These are phyloP conservation scores for Plutella xylostella DNA, from an alignment of 2,888 invertebrate genomes.

Conservation along the genomic window DNA sequence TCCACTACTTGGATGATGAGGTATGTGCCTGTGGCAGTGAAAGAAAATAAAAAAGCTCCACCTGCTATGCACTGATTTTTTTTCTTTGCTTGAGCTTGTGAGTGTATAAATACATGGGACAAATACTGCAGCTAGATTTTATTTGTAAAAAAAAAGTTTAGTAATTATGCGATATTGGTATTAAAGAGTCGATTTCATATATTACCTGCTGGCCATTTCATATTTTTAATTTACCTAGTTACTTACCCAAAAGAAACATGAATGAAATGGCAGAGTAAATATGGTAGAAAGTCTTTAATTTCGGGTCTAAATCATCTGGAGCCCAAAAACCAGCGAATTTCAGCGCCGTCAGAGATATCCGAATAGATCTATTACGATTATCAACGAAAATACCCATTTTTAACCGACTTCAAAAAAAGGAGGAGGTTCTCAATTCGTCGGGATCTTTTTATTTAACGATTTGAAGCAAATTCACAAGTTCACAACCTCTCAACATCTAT, in stretches of 20 bases:
- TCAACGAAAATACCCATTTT: slow-evolving; percentile 36
- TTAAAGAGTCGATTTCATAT: neutral
- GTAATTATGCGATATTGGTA: neutral
- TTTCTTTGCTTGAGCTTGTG: neutral
- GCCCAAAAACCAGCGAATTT: slow-evolving; percentile 50
- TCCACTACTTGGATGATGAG: slow-evolving; percentile 57
- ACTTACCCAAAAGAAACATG: slow-evolving; percentile 50
- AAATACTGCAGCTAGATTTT: neutral
- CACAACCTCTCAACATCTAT: too few species aligned
- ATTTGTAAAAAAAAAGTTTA: neutral
- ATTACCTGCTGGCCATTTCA: neutral
- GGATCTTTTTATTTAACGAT: neutral
- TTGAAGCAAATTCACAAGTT: too few species aligned
- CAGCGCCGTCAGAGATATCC: slow-evolving; percentile 39
- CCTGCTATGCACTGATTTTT: neutral
- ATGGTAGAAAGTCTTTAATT: neutral
- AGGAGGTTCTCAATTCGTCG: neutral
- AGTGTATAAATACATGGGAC: neutral
- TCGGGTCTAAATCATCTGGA: slow-evolving; percentile 25
- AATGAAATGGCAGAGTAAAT: slow-evolving; percentile 39
- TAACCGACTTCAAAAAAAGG: neutral
- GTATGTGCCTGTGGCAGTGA: slow-evolving; percentile 37
- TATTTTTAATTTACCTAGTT: neutral
- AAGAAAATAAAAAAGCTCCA: neutral
- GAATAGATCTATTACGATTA: slow-evolving; percentile 37